Conservation (phyloP, 2,888 invertebrate genomes). For the Encarsia formosa region DNA sequence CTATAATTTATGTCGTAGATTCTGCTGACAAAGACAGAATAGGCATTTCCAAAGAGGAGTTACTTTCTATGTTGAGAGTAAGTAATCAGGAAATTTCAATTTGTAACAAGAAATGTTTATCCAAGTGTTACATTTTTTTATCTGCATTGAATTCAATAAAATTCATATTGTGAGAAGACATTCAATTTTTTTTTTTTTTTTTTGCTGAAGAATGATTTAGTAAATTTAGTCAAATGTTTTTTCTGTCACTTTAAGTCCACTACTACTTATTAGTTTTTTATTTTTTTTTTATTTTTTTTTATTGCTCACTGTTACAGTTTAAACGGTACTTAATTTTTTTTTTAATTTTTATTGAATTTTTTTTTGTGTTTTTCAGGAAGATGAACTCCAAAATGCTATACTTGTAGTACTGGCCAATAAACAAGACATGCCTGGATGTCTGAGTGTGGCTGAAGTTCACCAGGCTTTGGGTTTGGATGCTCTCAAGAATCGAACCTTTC, state of each 20-base stretch:
- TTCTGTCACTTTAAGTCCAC: too few species aligned
- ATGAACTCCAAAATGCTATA: slow-evolving; percentile 93
- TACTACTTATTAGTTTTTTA: too few species aligned
- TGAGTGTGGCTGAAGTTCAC: slow-evolving; percentile 95
- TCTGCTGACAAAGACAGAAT: slow-evolving; percentile 98
- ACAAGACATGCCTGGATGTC: slow-evolving; percentile 97
- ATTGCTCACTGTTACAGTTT: too few species aligned
- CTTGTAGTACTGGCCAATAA: slow-evolving; percentile 97
- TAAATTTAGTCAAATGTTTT: too few species aligned
- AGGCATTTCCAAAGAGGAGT: slow-evolving; percentile 97
- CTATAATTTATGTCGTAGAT: slow-evolving; percentile 99
- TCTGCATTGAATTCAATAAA: too few species aligned
- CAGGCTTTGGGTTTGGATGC: slow-evolving; percentile 92
- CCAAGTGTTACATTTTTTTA: too few species aligned
- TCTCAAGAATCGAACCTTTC: slow-evolving; percentile 94
- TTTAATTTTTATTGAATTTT: slow-evolving; percentile 3
- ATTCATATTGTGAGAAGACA: too few species aligned
- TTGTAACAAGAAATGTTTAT: too few species aligned
- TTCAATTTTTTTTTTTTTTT: too few species aligned
- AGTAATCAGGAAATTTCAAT: slow-evolving; percentile 41
- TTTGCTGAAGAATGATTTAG: too few species aligned
- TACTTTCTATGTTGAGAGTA: slow-evolving; percentile 94
- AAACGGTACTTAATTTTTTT: background rate
- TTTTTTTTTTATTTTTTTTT: too few species aligned
- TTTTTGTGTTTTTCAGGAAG: slow-evolving; percentile 65